Evolutionary conservation across 2,113 vertebrate species (phyloP).

Genomic region (Halichoeres trimaculatus): DNA sequence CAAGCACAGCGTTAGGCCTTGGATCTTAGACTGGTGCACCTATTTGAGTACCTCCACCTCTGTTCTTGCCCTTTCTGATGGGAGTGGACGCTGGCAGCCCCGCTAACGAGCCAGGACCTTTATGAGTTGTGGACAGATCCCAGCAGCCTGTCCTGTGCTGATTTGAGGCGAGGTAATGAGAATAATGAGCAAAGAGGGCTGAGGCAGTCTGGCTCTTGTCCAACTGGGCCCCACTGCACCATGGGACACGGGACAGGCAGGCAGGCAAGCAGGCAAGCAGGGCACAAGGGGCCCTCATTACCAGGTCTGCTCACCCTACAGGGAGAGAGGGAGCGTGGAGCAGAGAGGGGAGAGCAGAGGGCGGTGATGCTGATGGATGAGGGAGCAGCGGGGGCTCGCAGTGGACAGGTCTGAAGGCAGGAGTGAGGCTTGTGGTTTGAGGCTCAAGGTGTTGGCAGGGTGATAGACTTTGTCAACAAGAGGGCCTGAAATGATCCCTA

Average conservation of each 20-base stretch:
- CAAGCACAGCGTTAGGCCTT: slow-evolving; percentile 1
- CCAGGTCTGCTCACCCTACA: slow-evolving; percentile 68
- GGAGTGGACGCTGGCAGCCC: slow-evolving; percentile 52
- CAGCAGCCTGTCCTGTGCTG: slow-evolving; percentile 81
- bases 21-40: slow-evolving; percentile 33
- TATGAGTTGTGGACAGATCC: slow-evolving; percentile 84
- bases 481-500: slow-evolving; percentile 31
- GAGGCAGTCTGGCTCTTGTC: slow-evolving; percentile 77
- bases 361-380: slow-evolving; percentile 75
- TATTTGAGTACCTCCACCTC: slow-evolving; percentile 58
- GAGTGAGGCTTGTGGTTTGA: slow-evolving; percentile 58
- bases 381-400: slow-evolving; percentile 69
- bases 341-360: slow-evolving; percentile 60
- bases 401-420: slow-evolving; percentile 66
- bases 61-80: slow-evolving; percentile 56
- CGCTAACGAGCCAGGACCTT: slow-evolving; percentile 79
- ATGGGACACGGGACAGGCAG: slow-evolving; percentile 81
- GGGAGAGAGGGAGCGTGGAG: slow-evolving; percentile 58
- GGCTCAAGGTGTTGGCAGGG: slow-evolving; percentile 63
- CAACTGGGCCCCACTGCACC: slow-evolving; percentile 79
- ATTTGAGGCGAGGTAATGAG: slow-evolving; percentile 84
- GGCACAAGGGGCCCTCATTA: slow-evolving; percentile 82
- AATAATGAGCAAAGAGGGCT: slow-evolving; percentile 82
- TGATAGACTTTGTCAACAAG: slow-evolving; percentile 48
- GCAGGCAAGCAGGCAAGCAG: slow-evolving; percentile 38